Base-by-base conservation (phyloP, 35 echinoderm and acorn worm genomes). In the Lytechinus variegatus region DNA sequence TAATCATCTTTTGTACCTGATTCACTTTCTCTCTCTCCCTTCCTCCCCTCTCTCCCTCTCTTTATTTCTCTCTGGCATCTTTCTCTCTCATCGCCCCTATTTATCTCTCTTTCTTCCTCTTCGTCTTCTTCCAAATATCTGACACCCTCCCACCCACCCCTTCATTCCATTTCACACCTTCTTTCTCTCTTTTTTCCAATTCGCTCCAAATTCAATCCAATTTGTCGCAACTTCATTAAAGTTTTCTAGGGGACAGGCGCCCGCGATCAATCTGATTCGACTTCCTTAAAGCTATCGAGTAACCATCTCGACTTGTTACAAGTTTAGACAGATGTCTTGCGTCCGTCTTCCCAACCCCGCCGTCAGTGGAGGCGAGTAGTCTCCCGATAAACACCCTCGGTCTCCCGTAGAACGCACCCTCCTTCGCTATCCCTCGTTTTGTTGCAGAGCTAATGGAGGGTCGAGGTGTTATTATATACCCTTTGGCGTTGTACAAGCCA, bases 241-340 rank as follows among this genome's bases (percentile, higher is more conserved):
- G 55, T 54, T 93, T 93, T 54, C 29, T 19, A 13, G 92, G 92
- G 13, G 52, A 93, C 52, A 54, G 52, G 92, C 53, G 14, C 10
- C 92, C 27, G 13, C 54, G 92, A 93, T 93, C 92, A 93, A 93
- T 93, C 92, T 54, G 52, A 13, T 93, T 93, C 92, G 92, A 93
- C 92, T 93, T 93, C 92, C 92, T 54, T 53, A 27, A 19, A 55
- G 92, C 53, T 93, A 93, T 93, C 54, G 92, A 54, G 92, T 93
- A 93, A 55, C 92, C 92, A 27, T 53, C 92, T 93, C 92, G 54
- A 93, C 92, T 93, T 93, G 92, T 93, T 93, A 57, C 53, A 93
- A 93, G 92, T 93, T 93, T 93, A 57, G 92, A 93, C 92, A 93
- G 92, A 93, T 93, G 92, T 93, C 92, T 93, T 57, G 52, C 92